Evolutionary conservation across 2,113 vertebrate species (phyloP).

Genomic region (Hippocampus barbouri): DNA sequence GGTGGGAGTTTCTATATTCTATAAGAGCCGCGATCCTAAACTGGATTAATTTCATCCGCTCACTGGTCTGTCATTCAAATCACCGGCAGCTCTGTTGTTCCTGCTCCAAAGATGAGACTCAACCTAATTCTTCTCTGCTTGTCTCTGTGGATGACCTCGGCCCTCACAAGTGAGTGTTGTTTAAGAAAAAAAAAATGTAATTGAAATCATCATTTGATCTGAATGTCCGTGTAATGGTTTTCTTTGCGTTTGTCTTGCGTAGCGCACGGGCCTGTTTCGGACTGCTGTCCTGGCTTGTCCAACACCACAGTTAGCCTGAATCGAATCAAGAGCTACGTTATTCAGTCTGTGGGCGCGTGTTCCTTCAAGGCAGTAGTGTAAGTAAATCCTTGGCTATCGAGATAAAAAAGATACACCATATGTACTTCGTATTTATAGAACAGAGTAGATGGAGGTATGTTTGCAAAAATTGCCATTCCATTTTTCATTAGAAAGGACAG

Average conservation of each 20-base stretch:
- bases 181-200: too few relatives aligned
- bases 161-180: conserved; percentile 49
- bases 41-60: not conserved
- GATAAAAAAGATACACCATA: too few relatives aligned
- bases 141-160: conserved; percentile 20
- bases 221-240: not conserved
- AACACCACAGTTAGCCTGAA: accelerated
- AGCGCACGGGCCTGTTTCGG: conserved; percentile 16
- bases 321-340: conserved; percentile 32
- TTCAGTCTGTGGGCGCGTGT: conserved; percentile 39
- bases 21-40: conserved; percentile 30
- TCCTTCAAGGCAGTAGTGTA: conserved; percentile 40
- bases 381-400: conserved; percentile 27
- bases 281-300: conserved; percentile 9
- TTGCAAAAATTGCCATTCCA: too few relatives aligned
- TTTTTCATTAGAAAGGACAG: too few relatives aligned
- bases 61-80: not conserved
- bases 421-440: too few relatives aligned
- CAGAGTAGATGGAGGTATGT: too few relatives aligned
- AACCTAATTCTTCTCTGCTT: conserved; percentile 37
- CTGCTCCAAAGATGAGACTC: conserved; percentile 38
- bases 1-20: conserved; percentile 4
- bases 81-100: not conserved
- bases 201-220: not conserved
- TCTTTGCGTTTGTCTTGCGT: conserved; percentile 11